Percentiles rank a stretch among this genome's conserved stretches.
Conservation (phyloP, 2,113 vertebrate genomes). For the Vombatus ursinus region DNA sequence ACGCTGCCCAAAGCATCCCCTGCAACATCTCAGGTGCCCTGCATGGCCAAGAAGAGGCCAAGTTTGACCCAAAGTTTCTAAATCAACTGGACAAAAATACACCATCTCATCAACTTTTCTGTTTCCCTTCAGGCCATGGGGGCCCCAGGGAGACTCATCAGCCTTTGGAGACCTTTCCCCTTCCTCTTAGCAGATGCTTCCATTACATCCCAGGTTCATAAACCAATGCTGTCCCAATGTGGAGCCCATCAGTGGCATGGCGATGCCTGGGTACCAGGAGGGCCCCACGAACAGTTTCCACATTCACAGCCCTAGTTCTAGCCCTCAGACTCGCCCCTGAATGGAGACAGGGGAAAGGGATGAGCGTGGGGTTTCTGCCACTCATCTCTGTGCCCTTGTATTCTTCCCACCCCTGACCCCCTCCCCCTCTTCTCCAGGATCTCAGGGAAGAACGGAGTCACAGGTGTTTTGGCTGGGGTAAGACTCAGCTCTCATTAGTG, state of each 20-base stretch:
- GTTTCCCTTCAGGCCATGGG: background rate
- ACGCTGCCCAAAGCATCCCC: background rate
- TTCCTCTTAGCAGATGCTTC: background rate
- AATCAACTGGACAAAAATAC: too few relatives aligned
- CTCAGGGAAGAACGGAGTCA: background rate
- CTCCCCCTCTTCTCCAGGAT: background rate
- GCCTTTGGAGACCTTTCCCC: background rate
- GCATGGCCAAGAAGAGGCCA: background rate
- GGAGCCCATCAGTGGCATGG: background rate
- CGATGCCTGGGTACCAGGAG: background rate
- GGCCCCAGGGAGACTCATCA: background rate
- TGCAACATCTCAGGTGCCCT: background rate
- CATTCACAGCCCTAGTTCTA: background rate
- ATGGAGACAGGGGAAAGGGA: background rate
- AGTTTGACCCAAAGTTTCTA: background rate
- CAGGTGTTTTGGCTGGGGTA: background rate
- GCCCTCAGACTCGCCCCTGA: too few relatives aligned
- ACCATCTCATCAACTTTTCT: background rate
- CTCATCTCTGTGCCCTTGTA: background rate
- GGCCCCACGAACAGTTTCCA: background rate
- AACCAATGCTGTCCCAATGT: background rate
- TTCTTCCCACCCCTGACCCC: background rate
- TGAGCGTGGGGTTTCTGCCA: background rate
- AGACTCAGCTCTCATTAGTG: background rate
- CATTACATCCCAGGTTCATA: background rate